Base-by-base conservation (phyloP, 2,113 vertebrate genomes). In the Phrynosoma platyrhinos region DNA sequence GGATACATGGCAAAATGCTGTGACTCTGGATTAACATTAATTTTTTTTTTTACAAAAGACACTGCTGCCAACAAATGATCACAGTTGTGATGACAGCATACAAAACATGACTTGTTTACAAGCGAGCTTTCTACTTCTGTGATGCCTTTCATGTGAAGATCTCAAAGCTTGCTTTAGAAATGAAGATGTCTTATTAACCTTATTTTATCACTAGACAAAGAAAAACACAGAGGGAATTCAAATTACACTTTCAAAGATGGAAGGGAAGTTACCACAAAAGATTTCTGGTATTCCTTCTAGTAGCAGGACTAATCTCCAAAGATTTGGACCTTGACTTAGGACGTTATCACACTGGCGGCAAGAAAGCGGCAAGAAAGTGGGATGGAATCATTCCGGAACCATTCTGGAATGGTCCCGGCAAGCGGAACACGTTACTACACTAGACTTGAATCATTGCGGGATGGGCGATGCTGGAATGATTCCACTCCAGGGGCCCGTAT, bases 101-200 rank as follows among this genome's bases (percentile, higher is more conserved):
- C 79, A 30, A 72, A 0, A 55, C 20, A 27, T 42, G 82, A 4
- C 2, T 92, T 83, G 84, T 77, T 85, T 85, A 77, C 55, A 64
- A 58, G 72, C 64, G 7, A 55, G 82, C 82, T 88, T 84, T 79
- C 32, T 66, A 58, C 9, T 2, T 21, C 6, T 53, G 6, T 55
- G 0, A 0, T 18, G n/a, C 40, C 81, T 42, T 58, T 47, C 47
- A 71, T 58, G 5, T 20, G 52, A 62, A n/a, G 79, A 89, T 66
- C 42, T 86, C 68, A 87, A 72, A 87, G 85, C 68, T 40, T 74
- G 85, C 72, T 71, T 42, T 32, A 42, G 36, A 87, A 87, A 79
- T 30, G 23, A 68, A 58, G 16, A 62, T 79, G 0, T 14, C 23
- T 84, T 74, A 77, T 85, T 84, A 83, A 86, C 74, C 9, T 20